Evolutionary conservation across 2,888 invertebrate genomes (phyloP).

Genomic region (Brenthis hecate): DNA sequence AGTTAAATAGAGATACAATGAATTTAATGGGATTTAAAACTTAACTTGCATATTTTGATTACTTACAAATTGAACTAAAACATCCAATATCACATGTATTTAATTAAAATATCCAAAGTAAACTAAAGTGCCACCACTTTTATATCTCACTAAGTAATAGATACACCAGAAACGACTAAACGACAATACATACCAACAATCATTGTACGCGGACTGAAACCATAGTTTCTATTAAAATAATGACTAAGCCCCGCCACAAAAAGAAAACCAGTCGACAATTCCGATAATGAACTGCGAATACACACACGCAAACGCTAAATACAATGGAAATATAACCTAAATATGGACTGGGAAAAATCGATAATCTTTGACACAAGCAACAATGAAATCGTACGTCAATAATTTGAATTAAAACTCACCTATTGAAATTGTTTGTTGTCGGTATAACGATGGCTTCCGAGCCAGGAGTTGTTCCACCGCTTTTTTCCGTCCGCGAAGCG

Average conservation of each 20-base stretch:
- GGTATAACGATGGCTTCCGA: constrained; percentile 74
- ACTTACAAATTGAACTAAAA: too few species aligned
- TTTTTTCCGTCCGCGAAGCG: constrained; percentile 69
- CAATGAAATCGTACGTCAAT: constrained; percentile 57
- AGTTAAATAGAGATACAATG: too few species aligned
- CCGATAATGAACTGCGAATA: constrained; percentile 62
- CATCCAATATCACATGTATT: too few species aligned
- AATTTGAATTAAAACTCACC: constrained; percentile 60
- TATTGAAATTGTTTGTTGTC: constrained; percentile 68
- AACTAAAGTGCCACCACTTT: constrained; percentile 11
- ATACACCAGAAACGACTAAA: constrained; percentile 15
- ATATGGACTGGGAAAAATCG: constrained; percentile 73
- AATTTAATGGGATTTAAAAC: too few species aligned
- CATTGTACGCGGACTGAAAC: constrained; percentile 53
- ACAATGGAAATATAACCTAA: constrained; percentile 76
- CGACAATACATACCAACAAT: constrained; percentile 52
- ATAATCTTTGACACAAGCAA: constrained; percentile 66
- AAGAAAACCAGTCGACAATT: constrained; percentile 58
- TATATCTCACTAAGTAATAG: constrained; percentile 26
- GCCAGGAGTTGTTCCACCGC: constrained; percentile 72
- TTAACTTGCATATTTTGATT: too few species aligned
- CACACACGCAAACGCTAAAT: constrained; percentile 60
- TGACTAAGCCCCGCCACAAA: constrained; percentile 61
- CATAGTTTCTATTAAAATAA: constrained; percentile 55
- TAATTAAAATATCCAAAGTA: not conserved